Conservation (phyloP, 2,888 invertebrate genomes). For the Platycheirus rosarum region DNA sequence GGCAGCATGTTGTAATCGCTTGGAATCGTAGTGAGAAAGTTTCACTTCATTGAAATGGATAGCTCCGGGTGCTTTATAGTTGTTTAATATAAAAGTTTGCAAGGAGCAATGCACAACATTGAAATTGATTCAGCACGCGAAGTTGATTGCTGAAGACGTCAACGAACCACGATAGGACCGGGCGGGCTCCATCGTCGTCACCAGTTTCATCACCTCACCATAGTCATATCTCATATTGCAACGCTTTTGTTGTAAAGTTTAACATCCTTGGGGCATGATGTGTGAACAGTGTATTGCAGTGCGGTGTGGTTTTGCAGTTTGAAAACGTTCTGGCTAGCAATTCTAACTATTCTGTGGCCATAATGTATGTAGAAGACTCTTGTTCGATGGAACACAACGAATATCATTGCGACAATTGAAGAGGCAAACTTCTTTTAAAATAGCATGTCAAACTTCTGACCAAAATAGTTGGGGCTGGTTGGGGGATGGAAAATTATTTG, state of each 20-base stretch:
- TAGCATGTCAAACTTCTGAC: conserved; percentile 28
- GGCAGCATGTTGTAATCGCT: conserved; percentile 34
- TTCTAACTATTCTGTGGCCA: conserved; percentile 49
- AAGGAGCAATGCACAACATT: conserved; percentile 61
- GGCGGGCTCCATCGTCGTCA: background rate
- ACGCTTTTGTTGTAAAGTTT: conserved; percentile 43
- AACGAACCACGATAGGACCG: conserved; percentile 48
- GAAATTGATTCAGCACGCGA: conserved; percentile 70
- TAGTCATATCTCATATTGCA: background rate
- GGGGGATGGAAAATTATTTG: conserved; percentile 27
- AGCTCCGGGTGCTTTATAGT: conserved; percentile 47
- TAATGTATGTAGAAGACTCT: conserved; percentile 28
- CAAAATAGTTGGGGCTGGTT: background rate
- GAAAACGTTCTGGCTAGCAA: conserved; percentile 52
- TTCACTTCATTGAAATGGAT: conserved; percentile 53
- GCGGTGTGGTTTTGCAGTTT: conserved; percentile 2
- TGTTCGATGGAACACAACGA: conserved; percentile 1
- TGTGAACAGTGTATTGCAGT: conserved; percentile 7
- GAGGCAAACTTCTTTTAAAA: conserved; percentile 21
- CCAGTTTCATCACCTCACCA: background rate
- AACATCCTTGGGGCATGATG: conserved; percentile 39
- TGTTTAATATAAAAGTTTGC: conserved; percentile 69
- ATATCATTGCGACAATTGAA: conserved; percentile 37
- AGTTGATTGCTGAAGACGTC: conserved; percentile 67
- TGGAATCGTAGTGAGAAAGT: conserved; percentile 49